Evolutionary conservation across 2,113 vertebrate genomes (phyloP), one percentile per base, ranked within the genome.

Genomic region (Syngnathoides biaculeatus): DNA sequence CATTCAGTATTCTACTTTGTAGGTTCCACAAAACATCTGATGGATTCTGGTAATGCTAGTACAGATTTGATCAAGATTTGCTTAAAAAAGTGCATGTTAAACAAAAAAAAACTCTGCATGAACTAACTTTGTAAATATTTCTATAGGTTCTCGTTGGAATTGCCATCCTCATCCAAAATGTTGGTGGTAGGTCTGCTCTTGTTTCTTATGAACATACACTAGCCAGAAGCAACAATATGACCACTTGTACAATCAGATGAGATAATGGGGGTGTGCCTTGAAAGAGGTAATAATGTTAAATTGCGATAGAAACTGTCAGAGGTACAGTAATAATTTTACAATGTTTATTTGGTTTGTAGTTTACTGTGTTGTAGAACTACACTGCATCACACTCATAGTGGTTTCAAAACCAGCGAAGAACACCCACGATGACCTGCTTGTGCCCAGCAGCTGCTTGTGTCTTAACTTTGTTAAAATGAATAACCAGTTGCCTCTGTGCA

Each of bases 161-260:
- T 75, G 92, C 93, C 48, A 95, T 98, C 90, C 81, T 98, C 64
- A 92, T 95, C 84, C 96, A 99, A 92, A 98, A 97, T 82, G 91
- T 96, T 70, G 97, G 96, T 80, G 96, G 97, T 98, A 93, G 95
- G 95, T 79, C 57, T 5, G 38, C 68, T 50, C 42, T 7, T 0
- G 5, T 69, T 74, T 70, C 55, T 35, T 50, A 10, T 35, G 14
- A 24, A 27, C 8, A 35, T 50, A 30, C 26, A 57, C 22, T 1
- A 52, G 22, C 48, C 11, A 8, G 20, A 9, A 17, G 20, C 45
- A 47, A 47, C 45, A 17, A 47, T 43, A 43, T 43, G 42, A 43
- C 12, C 14, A 14, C 13, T 43, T 15, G 40, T 42, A 15, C 42
- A 43, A 15, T 43, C 42, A 14, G 42, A 14, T 15, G 42, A 43